A percentile compares a stretch with the other conserved stretches of the same genome.
Conservation (phyloP, 2,797 vertebrate species). For the Karalla daura region DNA sequence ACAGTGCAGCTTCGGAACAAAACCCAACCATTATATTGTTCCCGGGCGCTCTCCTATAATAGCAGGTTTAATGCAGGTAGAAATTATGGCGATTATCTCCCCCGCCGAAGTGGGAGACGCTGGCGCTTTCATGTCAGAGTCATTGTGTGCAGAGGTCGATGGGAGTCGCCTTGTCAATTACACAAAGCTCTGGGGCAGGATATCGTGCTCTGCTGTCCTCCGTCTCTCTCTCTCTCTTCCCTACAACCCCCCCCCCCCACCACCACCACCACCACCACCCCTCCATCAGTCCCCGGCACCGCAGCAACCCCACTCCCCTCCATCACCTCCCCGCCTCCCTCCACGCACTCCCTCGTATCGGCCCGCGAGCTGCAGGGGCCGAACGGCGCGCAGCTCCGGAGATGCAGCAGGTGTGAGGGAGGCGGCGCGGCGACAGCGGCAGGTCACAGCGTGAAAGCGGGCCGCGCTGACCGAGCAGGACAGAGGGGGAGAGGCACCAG, state of each 20-base stretch:
- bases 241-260: neutral
- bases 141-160: constrained; percentile 49
- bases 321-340: neutral
- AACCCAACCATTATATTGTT: constrained; percentile 44
- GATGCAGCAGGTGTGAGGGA: neutral
- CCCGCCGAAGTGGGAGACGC: constrained; percentile 4
- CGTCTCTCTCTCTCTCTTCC: neutral
- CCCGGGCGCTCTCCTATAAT: constrained; percentile 50
- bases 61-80: constrained; percentile 68
- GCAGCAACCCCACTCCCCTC: neutral
- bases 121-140: constrained; percentile 56
- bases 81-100: constrained; percentile 71
- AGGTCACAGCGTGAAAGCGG: neutral
- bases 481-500: neutral
- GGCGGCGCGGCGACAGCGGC: neutral
- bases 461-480: neutral
- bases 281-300: neutral
- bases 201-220: constrained; percentile 30
- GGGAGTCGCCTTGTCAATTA: constrained; percentile 57
- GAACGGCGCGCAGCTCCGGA: constrained; percentile 6
- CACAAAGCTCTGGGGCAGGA: constrained; percentile 36
- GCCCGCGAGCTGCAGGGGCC: constrained; percentile 2
- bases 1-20: constrained; percentile 21
- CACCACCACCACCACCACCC: neutral
- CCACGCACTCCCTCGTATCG: neutral